A percentile compares a stretch with the other conserved stretches of the same genome.
phyloP scores from a whole-genome alignment of 1,140 invertebrate genomes.

The Euwallacea similis region DNA sequence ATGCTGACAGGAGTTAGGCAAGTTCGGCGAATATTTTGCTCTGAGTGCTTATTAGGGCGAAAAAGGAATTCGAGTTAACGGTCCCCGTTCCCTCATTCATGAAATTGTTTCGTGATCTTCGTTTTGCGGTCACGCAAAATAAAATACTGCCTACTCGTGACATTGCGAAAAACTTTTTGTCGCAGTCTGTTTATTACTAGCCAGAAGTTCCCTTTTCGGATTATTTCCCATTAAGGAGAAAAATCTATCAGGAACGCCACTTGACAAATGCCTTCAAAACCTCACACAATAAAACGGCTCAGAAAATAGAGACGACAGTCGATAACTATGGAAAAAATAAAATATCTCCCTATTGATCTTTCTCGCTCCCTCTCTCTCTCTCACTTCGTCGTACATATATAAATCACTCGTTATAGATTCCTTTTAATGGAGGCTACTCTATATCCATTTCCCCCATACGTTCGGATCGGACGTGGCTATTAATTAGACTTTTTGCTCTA shows the following conservation, averaged over 20 bases:
- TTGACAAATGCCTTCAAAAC: too few species aligned
- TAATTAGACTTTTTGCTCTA: conserved; percentile 38
- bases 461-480: conserved; percentile 35
- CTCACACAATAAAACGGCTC: too few species aligned
- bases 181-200: conserved; percentile 30
- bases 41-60: conserved; percentile 31
- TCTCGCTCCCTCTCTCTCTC: conserved; percentile 11
- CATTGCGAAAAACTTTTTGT: conserved; percentile 30
- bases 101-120: conserved; percentile 33
- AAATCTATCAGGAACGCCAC: too few species aligned
- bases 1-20: conserved; percentile 24
- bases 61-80: conserved; percentile 23
- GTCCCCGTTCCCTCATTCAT: conserved; percentile 27
- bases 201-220: conserved; percentile 8
- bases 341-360: conserved; percentile 20
- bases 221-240: too few species aligned
- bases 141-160: conserved; percentile 32
- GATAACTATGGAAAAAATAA: too few species aligned
- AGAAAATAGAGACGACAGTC: too few species aligned
- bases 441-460: conserved; percentile 38
- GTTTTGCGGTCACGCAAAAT: conserved; percentile 30
- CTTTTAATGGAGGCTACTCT: conserved; percentile 36
- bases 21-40: conserved; percentile 22
- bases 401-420: conserved; percentile 38
- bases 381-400: conserved; percentile 16